Evolutionary conservation across 2,797 vertebrate genomes (phyloP).

Genomic region (Pantherophis alleghaniensis): DNA sequence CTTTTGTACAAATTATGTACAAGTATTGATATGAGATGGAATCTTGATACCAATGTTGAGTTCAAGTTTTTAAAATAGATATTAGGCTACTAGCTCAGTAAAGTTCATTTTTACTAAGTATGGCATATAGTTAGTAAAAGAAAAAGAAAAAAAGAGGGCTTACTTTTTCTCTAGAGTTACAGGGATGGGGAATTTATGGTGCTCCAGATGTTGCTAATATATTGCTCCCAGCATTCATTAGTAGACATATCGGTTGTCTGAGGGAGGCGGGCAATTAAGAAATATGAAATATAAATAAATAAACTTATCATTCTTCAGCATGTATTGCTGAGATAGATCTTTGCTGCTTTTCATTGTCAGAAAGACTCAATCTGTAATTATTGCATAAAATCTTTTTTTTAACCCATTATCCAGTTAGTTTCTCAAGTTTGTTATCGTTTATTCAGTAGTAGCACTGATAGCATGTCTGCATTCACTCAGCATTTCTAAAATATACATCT

Average conservation of each 20-base stretch:
- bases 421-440: background rate
- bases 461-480: background rate
- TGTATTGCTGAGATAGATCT: background rate
- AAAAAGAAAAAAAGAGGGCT: background rate
- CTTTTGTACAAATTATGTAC: background rate
- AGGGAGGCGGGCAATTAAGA: background rate
- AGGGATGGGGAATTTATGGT: background rate
- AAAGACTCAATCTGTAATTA: background rate
- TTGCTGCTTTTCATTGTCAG: background rate
- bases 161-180: background rate
- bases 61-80: background rate
- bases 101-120: background rate
- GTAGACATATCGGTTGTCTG: background rate
- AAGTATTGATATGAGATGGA: background rate
- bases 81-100: background rate
- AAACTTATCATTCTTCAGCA: background rate
- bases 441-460: background rate
- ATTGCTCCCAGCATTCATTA: background rate
- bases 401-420: accelerated
- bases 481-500: background rate
- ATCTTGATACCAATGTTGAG: background rate
- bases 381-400: background rate
- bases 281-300: background rate
- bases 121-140: background rate
- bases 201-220: background rate